Evolutionary conservation across 2,113 vertebrate species (phyloP).

Genomic region (Trichechus manatus): DNA sequence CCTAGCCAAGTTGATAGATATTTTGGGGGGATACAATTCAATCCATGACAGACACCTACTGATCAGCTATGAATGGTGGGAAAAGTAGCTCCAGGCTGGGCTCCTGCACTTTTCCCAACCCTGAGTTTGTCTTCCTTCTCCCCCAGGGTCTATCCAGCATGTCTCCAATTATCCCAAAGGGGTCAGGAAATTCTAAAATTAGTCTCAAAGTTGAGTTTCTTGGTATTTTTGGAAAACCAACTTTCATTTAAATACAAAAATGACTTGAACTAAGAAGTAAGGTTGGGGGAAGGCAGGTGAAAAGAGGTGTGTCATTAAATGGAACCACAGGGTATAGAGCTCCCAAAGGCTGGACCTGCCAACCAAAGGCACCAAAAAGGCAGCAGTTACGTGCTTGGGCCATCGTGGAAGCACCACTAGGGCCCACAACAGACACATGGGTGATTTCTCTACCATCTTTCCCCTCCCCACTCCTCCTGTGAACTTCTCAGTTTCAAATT

Average conservation of each 20-base stretch:
- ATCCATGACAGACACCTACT: neutral
- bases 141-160: neutral
- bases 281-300: neutral
- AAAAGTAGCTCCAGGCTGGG: neutral
- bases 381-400: neutral
- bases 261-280: neutral
- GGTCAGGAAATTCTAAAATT: slow-evolving; percentile 25
- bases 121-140: neutral
- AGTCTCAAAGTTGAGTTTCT: slow-evolving; percentile 18
- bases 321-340: neutral
- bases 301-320: neutral
- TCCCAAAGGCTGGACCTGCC: neutral
- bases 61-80: neutral
- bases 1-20: too few species aligned
- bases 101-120: neutral
- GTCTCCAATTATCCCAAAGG: neutral
- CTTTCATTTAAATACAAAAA: slow-evolving; percentile 50
- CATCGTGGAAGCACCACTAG: accelerated
- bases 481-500: slow-evolving; percentile 10
- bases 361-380: neutral
- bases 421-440: neutral
- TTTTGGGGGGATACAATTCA: too few species aligned
- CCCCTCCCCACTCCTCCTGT: neutral
- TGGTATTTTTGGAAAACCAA: slow-evolving; percentile 56
- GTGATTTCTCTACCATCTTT: neutral